These are phyloP conservation scores for Drosophila pegasa DNA, from an alignment of 2,888 invertebrate genomes.

Conservation along the genomic window DNA sequence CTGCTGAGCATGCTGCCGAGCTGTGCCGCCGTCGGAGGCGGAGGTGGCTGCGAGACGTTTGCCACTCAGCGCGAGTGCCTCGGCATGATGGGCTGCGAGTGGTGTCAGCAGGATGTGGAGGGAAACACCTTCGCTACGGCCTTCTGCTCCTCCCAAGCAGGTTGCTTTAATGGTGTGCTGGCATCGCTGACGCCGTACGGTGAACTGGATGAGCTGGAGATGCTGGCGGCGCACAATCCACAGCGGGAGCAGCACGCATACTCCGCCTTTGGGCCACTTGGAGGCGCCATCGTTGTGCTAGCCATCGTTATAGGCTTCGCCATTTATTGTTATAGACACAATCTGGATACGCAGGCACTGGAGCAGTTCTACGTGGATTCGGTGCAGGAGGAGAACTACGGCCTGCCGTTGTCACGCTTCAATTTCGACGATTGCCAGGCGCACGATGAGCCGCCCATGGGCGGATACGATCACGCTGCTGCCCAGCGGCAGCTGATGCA, in stretches of 20 bases:
- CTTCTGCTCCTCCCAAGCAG: constrained; percentile 92
- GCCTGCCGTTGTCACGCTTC: constrained; percentile 90
- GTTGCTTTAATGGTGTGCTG: constrained; percentile 94
- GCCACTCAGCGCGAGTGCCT: constrained; percentile 88
- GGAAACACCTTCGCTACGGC: constrained; percentile 89
- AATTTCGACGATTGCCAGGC: constrained; percentile 89
- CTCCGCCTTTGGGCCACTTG: constrained; percentile 94
- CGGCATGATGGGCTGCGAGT: constrained; percentile 94
- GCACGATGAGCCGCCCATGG: constrained; percentile 83
- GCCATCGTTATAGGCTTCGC: constrained; percentile 92
- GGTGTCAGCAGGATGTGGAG: constrained; percentile 94
- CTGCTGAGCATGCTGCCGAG: constrained; percentile 86
- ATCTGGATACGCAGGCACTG: constrained; percentile 82
- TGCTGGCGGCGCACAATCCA: constrained; percentile 81
- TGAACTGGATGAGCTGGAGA: constrained; percentile 80
- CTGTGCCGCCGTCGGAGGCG: constrained; percentile 85
- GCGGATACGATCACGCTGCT: constrained; percentile 77
- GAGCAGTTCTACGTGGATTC: constrained; percentile 86
- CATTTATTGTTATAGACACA: constrained; percentile 93
- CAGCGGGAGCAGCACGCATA: constrained; percentile 85
- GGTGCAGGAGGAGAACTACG: constrained; percentile 86
- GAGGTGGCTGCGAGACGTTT: constrained; percentile 89
- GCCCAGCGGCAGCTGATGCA: constrained; percentile 88
- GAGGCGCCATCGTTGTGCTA: constrained; percentile 93
- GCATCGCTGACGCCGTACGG: constrained; percentile 92